These are phyloP conservation scores for Ommatoiulus sabulosus DNA, from an alignment of 2,888 invertebrate species.

Conservation along the genomic window DNA sequence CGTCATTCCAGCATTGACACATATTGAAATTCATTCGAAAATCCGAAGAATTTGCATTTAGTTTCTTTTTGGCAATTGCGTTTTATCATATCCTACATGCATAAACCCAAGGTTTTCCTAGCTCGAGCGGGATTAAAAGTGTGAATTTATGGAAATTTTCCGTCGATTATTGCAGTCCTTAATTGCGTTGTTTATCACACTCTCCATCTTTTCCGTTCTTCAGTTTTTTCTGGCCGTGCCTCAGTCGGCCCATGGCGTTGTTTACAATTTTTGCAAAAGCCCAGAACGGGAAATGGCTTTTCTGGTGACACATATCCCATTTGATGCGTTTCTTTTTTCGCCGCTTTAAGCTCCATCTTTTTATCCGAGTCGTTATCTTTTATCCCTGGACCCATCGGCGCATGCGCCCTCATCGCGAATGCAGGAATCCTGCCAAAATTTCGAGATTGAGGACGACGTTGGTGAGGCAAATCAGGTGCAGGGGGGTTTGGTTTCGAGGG, in stretches of 20 bases:
- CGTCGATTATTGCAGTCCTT: not conserved
- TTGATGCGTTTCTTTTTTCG: constrained; percentile 27
- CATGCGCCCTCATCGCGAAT: constrained; percentile 42
- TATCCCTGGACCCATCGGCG: not conserved
- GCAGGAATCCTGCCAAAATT: constrained; percentile 48
- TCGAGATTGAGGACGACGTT: not conserved
- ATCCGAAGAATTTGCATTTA: too few relatives aligned
- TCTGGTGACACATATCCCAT: constrained; percentile 34
- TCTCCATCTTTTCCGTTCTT: not conserved
- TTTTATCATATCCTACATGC: too few relatives aligned
- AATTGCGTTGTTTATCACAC: not conserved
- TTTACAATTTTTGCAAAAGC: constrained; percentile 25
- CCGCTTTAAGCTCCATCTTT: constrained; percentile 34
- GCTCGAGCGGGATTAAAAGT: not conserved
- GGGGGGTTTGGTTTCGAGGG: not conserved
- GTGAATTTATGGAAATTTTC: not conserved
- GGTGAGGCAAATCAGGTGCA: not conserved
- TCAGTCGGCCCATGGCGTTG: not conserved
- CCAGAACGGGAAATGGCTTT: constrained; percentile 34
- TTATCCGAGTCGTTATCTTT: constrained; percentile 34
- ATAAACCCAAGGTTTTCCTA: not conserved
- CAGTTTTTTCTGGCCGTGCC: not conserved
- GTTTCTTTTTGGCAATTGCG: too few relatives aligned
- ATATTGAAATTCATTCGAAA: too few relatives aligned
- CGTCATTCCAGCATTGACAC: too few relatives aligned